These are phyloP conservation scores for Ameiurus melas DNA, from an alignment of 2,113 vertebrate genomes.

Conservation along the genomic window DNA sequence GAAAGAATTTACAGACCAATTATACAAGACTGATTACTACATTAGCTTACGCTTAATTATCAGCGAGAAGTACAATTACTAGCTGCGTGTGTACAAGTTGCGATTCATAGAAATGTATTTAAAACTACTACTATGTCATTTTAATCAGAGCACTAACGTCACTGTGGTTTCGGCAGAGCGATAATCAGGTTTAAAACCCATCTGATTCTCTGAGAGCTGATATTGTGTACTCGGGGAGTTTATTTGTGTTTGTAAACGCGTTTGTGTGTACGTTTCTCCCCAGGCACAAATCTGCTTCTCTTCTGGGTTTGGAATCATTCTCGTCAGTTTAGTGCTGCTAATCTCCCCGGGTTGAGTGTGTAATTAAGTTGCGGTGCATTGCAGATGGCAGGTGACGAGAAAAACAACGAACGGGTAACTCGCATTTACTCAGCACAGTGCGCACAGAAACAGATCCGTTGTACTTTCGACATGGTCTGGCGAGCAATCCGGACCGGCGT, in stretches of 20 bases:
- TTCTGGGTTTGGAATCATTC: slow-evolving; percentile 23
- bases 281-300: slow-evolving; percentile 23
- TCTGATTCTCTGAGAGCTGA: neutral
- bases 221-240: neutral
- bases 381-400: slow-evolving; percentile 8
- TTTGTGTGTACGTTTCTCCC: slow-evolving; percentile 9
- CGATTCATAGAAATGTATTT: neutral
- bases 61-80: neutral
- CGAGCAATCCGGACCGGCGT: neutral
- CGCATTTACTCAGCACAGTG: neutral
- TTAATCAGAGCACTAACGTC: neutral
- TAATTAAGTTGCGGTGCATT: slow-evolving; percentile 1
- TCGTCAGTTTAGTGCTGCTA: slow-evolving; percentile 16
- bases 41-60: neutral
- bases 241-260: neutral
- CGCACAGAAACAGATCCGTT: neutral
- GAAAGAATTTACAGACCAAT: neutral
- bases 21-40: neutral
- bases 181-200: neutral
- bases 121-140: neutral
- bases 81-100: neutral
- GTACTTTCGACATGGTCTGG: neutral
- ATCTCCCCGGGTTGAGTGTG: slow-evolving; percentile 27
- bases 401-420: neutral
- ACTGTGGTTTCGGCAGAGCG: neutral